phyloP scores from a whole-genome alignment of 2,888 invertebrate genomes.

The Eulithis testata region DNA sequence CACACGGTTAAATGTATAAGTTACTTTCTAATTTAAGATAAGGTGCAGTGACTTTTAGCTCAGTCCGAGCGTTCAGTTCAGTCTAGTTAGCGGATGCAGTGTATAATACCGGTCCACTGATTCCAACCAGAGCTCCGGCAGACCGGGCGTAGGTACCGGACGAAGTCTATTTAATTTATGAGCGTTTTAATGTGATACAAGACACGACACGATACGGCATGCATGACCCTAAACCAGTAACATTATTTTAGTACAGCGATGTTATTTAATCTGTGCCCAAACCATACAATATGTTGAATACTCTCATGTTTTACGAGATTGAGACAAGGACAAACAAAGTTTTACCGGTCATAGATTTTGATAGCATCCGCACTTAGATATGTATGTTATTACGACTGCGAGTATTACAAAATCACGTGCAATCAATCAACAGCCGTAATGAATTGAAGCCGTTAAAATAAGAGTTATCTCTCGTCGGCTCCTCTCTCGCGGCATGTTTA shows the following conservation, averaged over 20 bases:
- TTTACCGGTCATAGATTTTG: constrained; percentile 45
- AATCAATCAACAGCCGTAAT: constrained; percentile 48
- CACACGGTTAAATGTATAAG: constrained; percentile 57
- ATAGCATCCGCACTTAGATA: constrained; percentile 46
- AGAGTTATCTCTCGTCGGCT: constrained; percentile 53
- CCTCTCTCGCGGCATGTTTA: constrained; percentile 57
- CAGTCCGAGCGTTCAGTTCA: constrained; percentile 25
- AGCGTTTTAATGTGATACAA: constrained; percentile 48
- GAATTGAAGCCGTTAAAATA: constrained; percentile 46
- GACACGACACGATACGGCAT: constrained; percentile 32
- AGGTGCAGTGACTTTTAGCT: constrained; percentile 57
- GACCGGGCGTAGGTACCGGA: constrained; percentile 41
- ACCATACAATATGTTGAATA: constrained; percentile 37
- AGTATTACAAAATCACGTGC: constrained; percentile 32
- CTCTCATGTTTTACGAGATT: constrained; percentile 49
- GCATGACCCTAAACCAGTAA: constrained; percentile 36
- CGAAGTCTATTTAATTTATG: constrained; percentile 54
- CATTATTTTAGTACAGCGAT: no score
- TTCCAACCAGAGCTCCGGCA: constrained; percentile 29
- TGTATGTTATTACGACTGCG: constrained; percentile 30
- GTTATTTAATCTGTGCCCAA: constrained; percentile 8
- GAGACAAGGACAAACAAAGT: constrained; percentile 45
- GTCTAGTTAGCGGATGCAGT: constrained; percentile 55
- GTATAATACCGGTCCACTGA: constrained; percentile 47
- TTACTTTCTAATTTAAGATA: constrained; percentile 69